phyloP scores from a whole-genome alignment of 1,140 invertebrate species.

The Potamilus streckersoni region DNA sequence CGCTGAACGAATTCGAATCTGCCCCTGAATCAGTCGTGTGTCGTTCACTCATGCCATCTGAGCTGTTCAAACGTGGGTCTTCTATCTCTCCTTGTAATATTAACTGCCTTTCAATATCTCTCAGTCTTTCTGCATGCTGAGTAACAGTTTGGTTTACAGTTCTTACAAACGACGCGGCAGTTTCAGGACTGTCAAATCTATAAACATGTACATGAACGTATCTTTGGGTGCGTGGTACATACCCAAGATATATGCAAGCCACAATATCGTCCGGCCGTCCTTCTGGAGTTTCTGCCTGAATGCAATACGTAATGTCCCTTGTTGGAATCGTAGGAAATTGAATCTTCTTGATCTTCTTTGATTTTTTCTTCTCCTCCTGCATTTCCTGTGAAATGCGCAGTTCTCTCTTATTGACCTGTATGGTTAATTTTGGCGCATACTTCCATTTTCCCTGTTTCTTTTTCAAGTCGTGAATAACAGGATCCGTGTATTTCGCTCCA shows the following conservation, averaged over 20 bases:
- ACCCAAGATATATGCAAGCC: constrained; percentile 81
- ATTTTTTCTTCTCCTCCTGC: constrained; percentile 47
- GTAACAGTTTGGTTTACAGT: constrained; percentile 87
- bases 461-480: constrained; percentile 86
- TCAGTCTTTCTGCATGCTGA: constrained; percentile 78
- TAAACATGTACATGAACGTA: constrained; percentile 95
- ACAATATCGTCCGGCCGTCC: constrained; percentile 78
- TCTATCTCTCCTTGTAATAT: constrained; percentile 51
- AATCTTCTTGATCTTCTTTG: constrained; percentile 54
- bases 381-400: constrained; percentile 90
- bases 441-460: constrained; percentile 79
- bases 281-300: constrained; percentile 55
- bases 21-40: constrained; percentile 46
- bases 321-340: constrained; percentile 61
- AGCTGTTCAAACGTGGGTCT: constrained; percentile 31
- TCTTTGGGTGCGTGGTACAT: constrained; percentile 81
- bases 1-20: constrained; percentile 46
- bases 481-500: constrained; percentile 82
- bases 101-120: constrained; percentile 58
- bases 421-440: constrained; percentile 79
- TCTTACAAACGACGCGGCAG: constrained; percentile 84
- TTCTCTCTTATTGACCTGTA: constrained; percentile 90
- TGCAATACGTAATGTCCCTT: constrained; percentile 55
- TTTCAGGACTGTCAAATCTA: constrained; percentile 92
- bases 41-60: constrained; percentile 44